Evolutionary conservation across 2,797 vertebrate species (phyloP), one percentile per base, ranked within the genome.

Genomic region (Acanthurus leucopareius): DNA sequence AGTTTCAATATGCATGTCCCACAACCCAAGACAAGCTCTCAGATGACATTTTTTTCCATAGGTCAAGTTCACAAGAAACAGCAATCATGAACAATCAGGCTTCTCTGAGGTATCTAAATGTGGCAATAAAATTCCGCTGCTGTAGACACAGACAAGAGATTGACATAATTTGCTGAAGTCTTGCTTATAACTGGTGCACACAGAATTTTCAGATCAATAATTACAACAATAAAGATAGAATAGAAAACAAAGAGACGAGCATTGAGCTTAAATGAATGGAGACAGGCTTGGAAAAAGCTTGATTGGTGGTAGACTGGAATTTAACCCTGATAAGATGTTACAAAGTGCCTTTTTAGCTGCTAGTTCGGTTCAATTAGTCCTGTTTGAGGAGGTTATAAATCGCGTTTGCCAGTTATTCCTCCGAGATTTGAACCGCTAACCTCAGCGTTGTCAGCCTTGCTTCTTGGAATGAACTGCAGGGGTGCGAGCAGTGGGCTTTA

Each of bases 391-490:
- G 74, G 57, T n/a, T 59, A 7, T 51, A 60, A 75, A 88, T 86
- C 20, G 47, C 52, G 75, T 90, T 79, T 90, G 91, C 88, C 80
- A 80, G 88, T 70, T 64, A 58, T 75, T 61, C 89, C 86, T 58
- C 35, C 0, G 84, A 78, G 87, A 86, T 86, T 91, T 87, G 79
- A 89, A 92, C 83, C 77, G 69, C 87, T 88, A 91, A 92, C 92
- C 87, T 91, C 88, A 84, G 88, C 83, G 19, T 82, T 86, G 88
- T 91, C 79, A 85, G 28, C 28, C 2, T 32, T 20, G 71, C 80
- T 82, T 74, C 79, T 68, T 22, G 48, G 67, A 68, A 75, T 58
- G 68, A 61, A 74, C 73, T 61, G 44, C 61, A 5, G 77, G 74
- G 72, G 28, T 60, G 70, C 45, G 1, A 70, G 75, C 75, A 35